Evolutionary conservation across 2,797 vertebrate genomes (phyloP).

Genomic region (Lacerta viridis): DNA sequence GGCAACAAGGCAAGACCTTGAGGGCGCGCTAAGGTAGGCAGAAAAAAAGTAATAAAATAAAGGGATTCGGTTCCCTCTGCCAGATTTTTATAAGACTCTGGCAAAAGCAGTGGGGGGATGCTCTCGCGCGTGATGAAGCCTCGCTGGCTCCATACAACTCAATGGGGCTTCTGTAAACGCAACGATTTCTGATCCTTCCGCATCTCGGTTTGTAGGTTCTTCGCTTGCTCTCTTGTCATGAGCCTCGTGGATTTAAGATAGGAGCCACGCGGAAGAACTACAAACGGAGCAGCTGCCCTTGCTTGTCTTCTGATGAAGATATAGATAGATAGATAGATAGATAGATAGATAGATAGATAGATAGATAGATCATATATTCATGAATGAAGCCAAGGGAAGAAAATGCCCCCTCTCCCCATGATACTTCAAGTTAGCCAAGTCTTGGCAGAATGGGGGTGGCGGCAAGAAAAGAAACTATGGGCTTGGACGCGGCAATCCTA

Average conservation of each 20-base stretch:
- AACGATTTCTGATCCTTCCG: neutral
- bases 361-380: no score
- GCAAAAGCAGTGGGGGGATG: constrained; percentile 56
- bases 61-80: constrained; percentile 63
- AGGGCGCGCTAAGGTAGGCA: constrained; percentile 51
- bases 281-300: neutral
- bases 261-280: neutral
- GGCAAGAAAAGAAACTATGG: no score
- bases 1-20: constrained; percentile 37
- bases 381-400: no score
- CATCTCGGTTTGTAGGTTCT: neutral
- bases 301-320: no score
- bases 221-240: neutral
- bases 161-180: neutral
- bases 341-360: no score
- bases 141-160: constrained; percentile 1
- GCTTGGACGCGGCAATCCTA: no score
- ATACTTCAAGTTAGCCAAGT: no score
- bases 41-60: constrained; percentile 73
- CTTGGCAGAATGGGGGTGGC: no score
- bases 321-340: no score
- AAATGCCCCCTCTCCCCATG: no score
- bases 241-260: neutral
- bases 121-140: constrained; percentile 51
- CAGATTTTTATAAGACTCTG: constrained; percentile 73